phyloP scores from a whole-genome alignment of 1,140 invertebrate genomes.

The Alviniconcha marisindica region DNA sequence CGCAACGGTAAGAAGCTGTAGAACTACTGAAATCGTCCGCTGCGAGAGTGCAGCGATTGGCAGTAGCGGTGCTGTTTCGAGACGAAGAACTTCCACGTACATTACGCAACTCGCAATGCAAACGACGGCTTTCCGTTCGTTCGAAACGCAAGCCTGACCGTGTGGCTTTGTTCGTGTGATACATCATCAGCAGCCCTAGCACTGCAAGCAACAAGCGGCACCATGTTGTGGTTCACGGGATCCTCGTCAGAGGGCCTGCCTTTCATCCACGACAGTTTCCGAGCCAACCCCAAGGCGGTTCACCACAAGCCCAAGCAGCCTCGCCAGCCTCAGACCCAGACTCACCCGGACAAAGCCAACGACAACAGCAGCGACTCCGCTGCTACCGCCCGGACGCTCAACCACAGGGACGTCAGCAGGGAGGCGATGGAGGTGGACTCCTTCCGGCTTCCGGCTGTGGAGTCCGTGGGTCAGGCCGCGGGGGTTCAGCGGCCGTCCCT shows the following conservation, averaged over 20 bases:
- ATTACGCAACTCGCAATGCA: too few relatives aligned
- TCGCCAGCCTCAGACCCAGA: neutral
- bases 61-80: too few relatives aligned
- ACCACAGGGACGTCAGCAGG: neutral
- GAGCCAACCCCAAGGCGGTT: neutral
- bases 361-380: neutral
- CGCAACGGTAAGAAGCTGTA: too few relatives aligned
- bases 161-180: too few relatives aligned
- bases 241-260: slow-evolving; percentile 20
- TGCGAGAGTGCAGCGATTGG: too few relatives aligned
- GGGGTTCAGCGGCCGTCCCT: neutral
- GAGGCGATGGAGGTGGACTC: neutral
- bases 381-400: neutral
- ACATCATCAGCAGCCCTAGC: neutral
- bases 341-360: neutral
- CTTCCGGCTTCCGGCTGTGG: neutral
- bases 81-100: too few relatives aligned
- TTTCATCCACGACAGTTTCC: slow-evolving; percentile 26
- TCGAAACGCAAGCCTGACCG: neutral
- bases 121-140: neutral
- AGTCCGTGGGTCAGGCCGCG: neutral
- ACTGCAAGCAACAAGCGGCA: neutral
- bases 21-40: too few relatives aligned
- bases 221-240: slow-evolving; percentile 20
- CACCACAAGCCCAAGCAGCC: neutral